A percentile compares a stretch with the other conserved stretches of the same genome.
Conservation (phyloP, 2,888 invertebrate genomes). For the Plagodis pulveraria region DNA sequence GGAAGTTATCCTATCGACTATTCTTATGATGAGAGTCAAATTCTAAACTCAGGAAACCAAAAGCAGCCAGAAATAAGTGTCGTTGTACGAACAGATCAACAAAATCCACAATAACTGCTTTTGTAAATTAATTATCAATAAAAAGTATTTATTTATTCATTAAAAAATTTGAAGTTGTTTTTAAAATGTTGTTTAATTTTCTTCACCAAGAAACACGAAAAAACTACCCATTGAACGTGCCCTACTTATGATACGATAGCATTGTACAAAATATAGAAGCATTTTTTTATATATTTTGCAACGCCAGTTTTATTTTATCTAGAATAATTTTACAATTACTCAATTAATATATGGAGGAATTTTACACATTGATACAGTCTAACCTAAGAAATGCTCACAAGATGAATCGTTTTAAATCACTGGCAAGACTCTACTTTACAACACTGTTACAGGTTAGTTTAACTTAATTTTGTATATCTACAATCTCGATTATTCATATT, state of each 20-base stretch:
- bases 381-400: conserved; percentile 10
- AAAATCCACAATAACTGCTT: not conserved
- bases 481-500: too few relatives aligned
- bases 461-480: not conserved
- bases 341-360: conserved; percentile 14
- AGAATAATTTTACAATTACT: conserved; percentile 4
- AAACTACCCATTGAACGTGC: too few relatives aligned
- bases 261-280: not conserved
- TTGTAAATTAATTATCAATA: not conserved
- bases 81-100: not conserved
- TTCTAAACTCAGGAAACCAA: not conserved
- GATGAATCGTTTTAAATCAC: conserved; percentile 8
- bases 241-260: not conserved
- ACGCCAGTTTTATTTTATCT: too few relatives aligned
- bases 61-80: conserved; percentile 10
- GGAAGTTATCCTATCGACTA: conserved; percentile 1
- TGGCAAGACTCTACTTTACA: conserved; percentile 3
- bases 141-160: not conserved
- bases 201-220: not conserved
- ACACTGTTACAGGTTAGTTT: conserved; percentile 11
- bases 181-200: conserved; percentile 9
- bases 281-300: not conserved
- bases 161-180: not conserved
- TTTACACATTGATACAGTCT: conserved; percentile 7
- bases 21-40: not conserved